Percentiles rank a stretch among this genome's conserved stretches.
These are phyloP conservation scores for Garrulus glandarius DNA, from an alignment of 2,797 vertebrate species.

Conservation along the genomic window DNA sequence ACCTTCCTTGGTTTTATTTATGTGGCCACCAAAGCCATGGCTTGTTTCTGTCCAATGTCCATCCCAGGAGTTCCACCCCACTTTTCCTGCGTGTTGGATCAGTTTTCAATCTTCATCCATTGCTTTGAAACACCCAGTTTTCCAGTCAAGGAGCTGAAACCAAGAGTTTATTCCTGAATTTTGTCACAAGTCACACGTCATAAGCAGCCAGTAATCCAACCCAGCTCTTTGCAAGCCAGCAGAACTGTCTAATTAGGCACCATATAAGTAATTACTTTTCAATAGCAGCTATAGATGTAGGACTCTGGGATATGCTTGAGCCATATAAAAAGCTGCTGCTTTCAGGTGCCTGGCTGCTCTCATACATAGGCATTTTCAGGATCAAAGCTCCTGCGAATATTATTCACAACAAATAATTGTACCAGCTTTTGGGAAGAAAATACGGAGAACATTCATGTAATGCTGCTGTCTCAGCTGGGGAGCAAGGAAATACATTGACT, in stretches of 20 bases:
- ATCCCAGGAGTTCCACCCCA: neutral
- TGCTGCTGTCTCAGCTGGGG: slow-evolving; percentile 18
- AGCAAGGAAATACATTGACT: slow-evolving; percentile 5
- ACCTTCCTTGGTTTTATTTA: neutral
- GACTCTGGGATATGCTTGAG: neutral
- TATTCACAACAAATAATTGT: slow-evolving; percentile 50
- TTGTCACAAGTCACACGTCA: neutral
- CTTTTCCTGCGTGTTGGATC: neutral
- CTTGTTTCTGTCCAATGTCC: neutral
- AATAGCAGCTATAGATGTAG: neutral
- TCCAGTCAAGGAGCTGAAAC: neutral
- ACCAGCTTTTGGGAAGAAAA: slow-evolving; percentile 43
- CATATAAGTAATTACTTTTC: neutral
- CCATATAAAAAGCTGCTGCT: neutral
- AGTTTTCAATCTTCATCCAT: neutral
- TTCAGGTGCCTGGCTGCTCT: neutral
- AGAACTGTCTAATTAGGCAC: neutral
- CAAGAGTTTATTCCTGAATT: neutral
- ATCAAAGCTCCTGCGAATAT: slow-evolving; percentile 18
- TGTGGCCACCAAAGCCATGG: fast-evolving
- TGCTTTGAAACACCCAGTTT: neutral
- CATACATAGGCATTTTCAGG: slow-evolving; percentile 8
- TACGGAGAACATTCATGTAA: neutral
- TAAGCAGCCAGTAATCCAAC: neutral
- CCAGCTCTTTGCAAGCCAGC: neutral